Conservation (phyloP, 2,888 invertebrate species). For the Ryuthela nishihirai region DNA sequence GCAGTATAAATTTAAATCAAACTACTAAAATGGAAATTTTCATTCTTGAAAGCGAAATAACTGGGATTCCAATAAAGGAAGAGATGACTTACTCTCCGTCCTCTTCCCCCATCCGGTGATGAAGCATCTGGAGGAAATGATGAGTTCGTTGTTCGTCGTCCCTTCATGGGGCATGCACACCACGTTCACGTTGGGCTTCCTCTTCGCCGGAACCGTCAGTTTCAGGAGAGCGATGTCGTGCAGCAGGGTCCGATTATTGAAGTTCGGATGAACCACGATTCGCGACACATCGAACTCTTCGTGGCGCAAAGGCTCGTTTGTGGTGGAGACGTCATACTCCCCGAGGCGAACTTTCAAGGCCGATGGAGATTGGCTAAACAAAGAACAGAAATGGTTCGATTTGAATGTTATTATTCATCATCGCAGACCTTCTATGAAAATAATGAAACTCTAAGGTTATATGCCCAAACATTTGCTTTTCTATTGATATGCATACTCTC, state of each 20-base stretch:
- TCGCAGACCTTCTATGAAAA: too few relatives aligned
- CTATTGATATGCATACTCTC: too few relatives aligned
- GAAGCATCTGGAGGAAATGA: constrained; percentile 45
- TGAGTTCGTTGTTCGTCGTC: constrained; percentile 35
- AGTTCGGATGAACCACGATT: constrained; percentile 44
- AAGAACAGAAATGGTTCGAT: too few relatives aligned
- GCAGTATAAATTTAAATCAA: too few relatives aligned
- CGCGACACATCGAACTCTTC: constrained; percentile 48
- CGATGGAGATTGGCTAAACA: constrained; percentile 17
- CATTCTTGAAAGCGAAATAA: too few relatives aligned
- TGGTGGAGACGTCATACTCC: constrained; percentile 52
- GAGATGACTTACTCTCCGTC: constrained; percentile 49
- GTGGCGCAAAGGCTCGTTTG: constrained; percentile 49
- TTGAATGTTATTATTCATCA: too few relatives aligned
- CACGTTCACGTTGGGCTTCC: constrained; percentile 48
- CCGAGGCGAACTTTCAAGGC: constrained; percentile 51
- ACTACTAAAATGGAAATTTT: too few relatives aligned
- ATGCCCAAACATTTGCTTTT: too few relatives aligned
- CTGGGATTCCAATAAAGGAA: too few relatives aligned
- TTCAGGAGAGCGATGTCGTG: constrained; percentile 52
- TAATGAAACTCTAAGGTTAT: not conserved
- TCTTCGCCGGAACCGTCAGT: constrained; percentile 45
- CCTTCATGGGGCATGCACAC: constrained; percentile 49
- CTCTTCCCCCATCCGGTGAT: constrained; percentile 53
- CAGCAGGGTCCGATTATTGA: constrained; percentile 48